Base-by-base conservation (phyloP, 64 coral and sea anemone species). In the Pocillopora damicornis region DNA sequence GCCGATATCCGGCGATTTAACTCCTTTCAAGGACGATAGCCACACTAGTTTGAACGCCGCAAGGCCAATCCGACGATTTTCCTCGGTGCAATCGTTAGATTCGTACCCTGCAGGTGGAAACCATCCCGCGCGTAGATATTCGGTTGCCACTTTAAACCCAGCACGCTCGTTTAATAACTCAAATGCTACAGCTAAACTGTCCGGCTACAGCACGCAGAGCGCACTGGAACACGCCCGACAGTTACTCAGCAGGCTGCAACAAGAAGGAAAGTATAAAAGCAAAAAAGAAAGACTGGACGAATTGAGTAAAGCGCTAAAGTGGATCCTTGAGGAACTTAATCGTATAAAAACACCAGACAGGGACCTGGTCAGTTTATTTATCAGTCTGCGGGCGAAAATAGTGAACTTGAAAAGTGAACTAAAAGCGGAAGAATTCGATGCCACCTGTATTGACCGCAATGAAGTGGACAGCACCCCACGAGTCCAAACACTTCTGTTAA, bases 231-330 rank as follows among this genome's bases (percentile, higher is more conserved):
- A 97, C 18, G 94, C 94, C 1, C 89, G 67, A 18, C 80, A 82
- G 74, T 37, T 97, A 13, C 82, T 97, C 5, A 83, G 84, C 68
- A 97, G 88, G 63, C 51, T 97, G 17, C 91, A 93, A 63, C 73
- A 63, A 12, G 94, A 93, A 75, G 94, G 94, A 11, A 97, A 97
- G 87, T 56, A 88, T 18, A 97, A 97, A 63, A 93, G 64, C 13
- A 97, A 97, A 56, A 97, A 97, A 77, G 88, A 97, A 60, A 84
- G 94, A 72, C 51, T 97, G 68, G 91, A 93, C 12, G 94, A 97
- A 73, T 59, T 97, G 38, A 97, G 94, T 42, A 97, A 81, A 81
- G 91, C 91, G 17, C 75, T 97, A 10, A 97, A 97, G 79, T 92
- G 90, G 88, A 88, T 97, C 60, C 69, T 97, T 10, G 94, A 97